A percentile compares a stretch with the other conserved stretches of the same genome.
Evolutionary conservation across 2,797 vertebrate species (phyloP).

Genomic region (Cossypha niveicapilla): DNA sequence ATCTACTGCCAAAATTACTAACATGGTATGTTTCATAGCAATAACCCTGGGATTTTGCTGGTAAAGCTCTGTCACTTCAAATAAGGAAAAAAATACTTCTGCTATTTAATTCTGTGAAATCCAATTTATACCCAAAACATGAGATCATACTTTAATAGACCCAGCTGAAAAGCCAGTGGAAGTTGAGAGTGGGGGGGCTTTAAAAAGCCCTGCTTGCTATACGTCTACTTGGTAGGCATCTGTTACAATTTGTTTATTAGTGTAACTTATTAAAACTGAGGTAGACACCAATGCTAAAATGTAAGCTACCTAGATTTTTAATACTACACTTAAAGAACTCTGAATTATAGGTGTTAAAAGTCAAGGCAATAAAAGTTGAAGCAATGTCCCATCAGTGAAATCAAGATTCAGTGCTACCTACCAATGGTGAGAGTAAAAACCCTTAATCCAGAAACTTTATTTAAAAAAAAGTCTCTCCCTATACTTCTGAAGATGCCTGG

Average conservation of each 20-base stretch:
- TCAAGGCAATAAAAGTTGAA: background rate
- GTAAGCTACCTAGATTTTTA: background rate
- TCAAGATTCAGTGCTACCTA: background rate
- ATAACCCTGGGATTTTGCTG: background rate
- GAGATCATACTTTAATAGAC: background rate
- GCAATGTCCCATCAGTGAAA: background rate
- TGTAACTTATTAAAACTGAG: background rate
- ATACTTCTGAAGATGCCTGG: background rate
- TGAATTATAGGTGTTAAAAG: background rate
- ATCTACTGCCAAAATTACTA: background rate
- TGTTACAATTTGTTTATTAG: background rate
- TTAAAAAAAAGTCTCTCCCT: background rate
- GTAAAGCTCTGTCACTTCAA: background rate
- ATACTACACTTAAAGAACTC: background rate
- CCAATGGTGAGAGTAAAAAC: accelerated
- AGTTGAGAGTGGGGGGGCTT: accelerated
- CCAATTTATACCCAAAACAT: background rate
- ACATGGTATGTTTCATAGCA: background rate
- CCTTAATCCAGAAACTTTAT: background rate
- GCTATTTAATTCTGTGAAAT: background rate
- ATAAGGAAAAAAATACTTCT: background rate
- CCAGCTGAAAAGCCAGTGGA: background rate
- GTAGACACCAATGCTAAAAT: background rate
- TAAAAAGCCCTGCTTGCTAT: background rate
- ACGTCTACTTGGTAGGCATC: background rate